A percentile compares a stretch with the other conserved stretches of the same genome.
These are phyloP conservation scores for Cirrhinus molitorella DNA, from an alignment of 2,797 vertebrate genomes.

Conservation along the genomic window DNA sequence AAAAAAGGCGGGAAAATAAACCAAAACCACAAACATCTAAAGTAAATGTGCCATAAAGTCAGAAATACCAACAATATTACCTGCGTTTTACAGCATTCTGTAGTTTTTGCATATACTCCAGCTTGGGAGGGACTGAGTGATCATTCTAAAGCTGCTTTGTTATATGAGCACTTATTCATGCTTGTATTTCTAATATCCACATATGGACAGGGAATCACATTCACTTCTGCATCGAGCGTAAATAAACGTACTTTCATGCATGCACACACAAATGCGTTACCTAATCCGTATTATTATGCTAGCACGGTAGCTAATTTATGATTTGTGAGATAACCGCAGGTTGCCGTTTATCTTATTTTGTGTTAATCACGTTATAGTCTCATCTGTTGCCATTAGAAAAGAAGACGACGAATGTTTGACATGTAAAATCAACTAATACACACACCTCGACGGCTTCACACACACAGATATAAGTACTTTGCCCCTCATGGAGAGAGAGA, in stretches of 20 bases:
- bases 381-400: neutral
- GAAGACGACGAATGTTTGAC: constrained; percentile 7
- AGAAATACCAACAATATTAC: neutral
- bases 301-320: constrained; percentile 27
- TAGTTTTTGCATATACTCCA: constrained; percentile 47
- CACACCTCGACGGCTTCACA: constrained; percentile 22
- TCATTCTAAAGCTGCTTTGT: constrained; percentile 49
- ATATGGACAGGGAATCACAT: constrained; percentile 11
- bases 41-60: constrained; percentile 13
- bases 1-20: neutral
- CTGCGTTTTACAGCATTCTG: constrained; percentile 28
- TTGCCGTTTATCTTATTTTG: neutral
- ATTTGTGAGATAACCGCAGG: constrained; percentile 3
- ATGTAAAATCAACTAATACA: neutral
- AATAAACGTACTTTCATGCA: constrained; percentile 27
- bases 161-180: constrained; percentile 59
- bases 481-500: constrained; percentile 19
- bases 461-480: constrained; percentile 27
- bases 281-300: constrained; percentile 27
- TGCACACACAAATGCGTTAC: constrained; percentile 1
- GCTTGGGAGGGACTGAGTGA: constrained; percentile 33
- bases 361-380: too few species aligned
- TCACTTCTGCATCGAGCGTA: neutral
- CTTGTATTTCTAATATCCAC: constrained; percentile 45
- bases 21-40: neutral